These are phyloP conservation scores for Caenorhabditis drosophilae DNA, from an alignment of 2,888 invertebrate species.

Conservation along the genomic window DNA sequence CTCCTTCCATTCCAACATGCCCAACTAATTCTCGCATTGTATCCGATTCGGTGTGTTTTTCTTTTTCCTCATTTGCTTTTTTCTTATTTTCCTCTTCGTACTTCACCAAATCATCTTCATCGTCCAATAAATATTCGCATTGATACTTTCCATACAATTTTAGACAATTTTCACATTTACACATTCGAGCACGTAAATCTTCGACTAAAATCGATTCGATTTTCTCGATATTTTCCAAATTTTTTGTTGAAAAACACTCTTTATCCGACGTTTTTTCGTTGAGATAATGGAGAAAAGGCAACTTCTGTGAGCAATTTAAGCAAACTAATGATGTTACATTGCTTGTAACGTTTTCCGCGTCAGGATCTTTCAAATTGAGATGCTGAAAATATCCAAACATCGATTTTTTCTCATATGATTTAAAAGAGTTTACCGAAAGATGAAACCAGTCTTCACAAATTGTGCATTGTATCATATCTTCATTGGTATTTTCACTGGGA, in stretches of 20 bases:
- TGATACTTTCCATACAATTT: constrained; percentile 31
- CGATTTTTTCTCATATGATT: neutral
- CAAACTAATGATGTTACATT: constrained; percentile 15
- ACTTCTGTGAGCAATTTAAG: constrained; percentile 6
- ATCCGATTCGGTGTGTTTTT: constrained; percentile 1
- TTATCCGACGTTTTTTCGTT: constrained; percentile 3
- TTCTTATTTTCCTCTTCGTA: constrained; percentile 36
- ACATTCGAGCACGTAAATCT: constrained; percentile 22
- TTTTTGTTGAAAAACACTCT: too few species aligned
- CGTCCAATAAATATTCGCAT: constrained; percentile 51
- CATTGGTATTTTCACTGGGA: constrained; percentile 81
- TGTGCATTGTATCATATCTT: constrained; percentile 94
- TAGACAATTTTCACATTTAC: constrained; percentile 42
- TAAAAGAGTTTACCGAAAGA: constrained; percentile 46
- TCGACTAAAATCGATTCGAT: neutral
- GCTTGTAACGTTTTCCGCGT: too few species aligned
- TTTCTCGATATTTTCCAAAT: constrained; percentile 2
- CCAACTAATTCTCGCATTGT: constrained; percentile 21
- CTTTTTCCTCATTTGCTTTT: constrained; percentile 10
- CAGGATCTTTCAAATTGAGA: neutral
- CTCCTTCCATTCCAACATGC: constrained; percentile 36
- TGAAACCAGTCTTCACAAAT: constrained; percentile 99
- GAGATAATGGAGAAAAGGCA: constrained; percentile 11
- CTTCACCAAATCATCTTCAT: constrained; percentile 42
- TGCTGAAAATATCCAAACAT: neutral